A percentile compares a stretch with the other conserved stretches of the same genome.
Conservation (phyloP, 2,888 invertebrate genomes). For the Strigamia crassipes region DNA sequence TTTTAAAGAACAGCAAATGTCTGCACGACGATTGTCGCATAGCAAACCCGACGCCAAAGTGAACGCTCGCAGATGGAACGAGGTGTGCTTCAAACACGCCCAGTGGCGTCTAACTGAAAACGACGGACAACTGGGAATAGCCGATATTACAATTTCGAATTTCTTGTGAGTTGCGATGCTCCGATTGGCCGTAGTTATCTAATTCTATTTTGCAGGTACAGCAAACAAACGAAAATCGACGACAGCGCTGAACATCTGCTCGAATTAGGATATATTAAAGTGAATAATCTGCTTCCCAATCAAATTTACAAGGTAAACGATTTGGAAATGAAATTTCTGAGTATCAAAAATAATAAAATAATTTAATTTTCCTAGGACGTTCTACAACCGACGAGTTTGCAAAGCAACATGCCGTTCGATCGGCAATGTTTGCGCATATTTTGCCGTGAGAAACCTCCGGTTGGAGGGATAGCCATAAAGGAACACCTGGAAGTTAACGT, state of each 20-base stretch:
- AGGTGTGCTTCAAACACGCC: slow-evolving; percentile 98
- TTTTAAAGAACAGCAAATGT: slow-evolving; percentile 78
- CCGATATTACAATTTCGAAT: slow-evolving; percentile 92
- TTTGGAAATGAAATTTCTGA: background rate
- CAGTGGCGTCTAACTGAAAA: slow-evolving; percentile 97
- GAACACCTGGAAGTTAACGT: slow-evolving; percentile 99
- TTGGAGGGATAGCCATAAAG: slow-evolving; percentile 98
- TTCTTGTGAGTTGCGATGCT: slow-evolving; percentile 70
- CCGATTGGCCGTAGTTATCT: background rate
- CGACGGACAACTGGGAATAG: slow-evolving; percentile 96
- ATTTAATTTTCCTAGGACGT: slow-evolving; percentile 66
- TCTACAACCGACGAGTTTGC: slow-evolving; percentile 75
- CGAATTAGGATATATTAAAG: slow-evolving; percentile 92
- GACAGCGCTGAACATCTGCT: slow-evolving; percentile 96
- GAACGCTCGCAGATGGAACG: slow-evolving; percentile 77
- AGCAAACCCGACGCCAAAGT: slow-evolving; percentile 64
- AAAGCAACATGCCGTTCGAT: slow-evolving; percentile 87
- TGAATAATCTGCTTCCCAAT: slow-evolving; percentile 92
- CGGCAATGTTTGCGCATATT: slow-evolving; percentile 89
- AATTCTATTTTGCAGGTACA: slow-evolving; percentile 68
- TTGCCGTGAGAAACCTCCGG: slow-evolving; percentile 93
- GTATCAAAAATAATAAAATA: background rate
- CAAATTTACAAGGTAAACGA: slow-evolving; percentile 75
- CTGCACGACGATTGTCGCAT: slow-evolving; percentile 63
- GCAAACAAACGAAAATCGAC: slow-evolving; percentile 93